phyloP scores from a whole-genome alignment of 2,113 vertebrate genomes.

The Orycteropus afer region DNA sequence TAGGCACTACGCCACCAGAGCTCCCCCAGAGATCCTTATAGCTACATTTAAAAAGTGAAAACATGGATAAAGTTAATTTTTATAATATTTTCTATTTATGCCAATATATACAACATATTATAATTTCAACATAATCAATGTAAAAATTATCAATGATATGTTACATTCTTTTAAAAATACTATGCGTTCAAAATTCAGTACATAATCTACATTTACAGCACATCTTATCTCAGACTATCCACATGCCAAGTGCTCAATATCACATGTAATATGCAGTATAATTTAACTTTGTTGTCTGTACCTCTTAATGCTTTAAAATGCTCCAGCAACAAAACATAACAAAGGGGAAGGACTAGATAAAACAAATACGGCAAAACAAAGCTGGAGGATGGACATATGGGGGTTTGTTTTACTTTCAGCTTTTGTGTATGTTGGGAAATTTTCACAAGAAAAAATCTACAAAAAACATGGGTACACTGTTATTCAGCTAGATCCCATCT shows the following conservation, averaged over 20 bases:
- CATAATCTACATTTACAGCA: background rate
- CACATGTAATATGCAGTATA: background rate
- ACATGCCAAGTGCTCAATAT: background rate
- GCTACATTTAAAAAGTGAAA: background rate
- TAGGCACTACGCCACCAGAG: background rate
- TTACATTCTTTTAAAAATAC: too few relatives aligned
- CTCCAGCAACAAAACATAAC: too few relatives aligned
- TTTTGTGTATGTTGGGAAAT: background rate
- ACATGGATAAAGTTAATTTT: background rate
- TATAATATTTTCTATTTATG: background rate
- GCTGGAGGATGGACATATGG: background rate
- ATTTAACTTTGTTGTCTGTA: background rate
- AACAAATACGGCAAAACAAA: background rate
- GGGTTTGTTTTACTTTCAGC: background rate
- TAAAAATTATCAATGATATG: background rate
- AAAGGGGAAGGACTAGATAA: too few relatives aligned
- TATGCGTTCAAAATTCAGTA: background rate
- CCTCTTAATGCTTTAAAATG: too few relatives aligned
- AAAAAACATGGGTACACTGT: background rate
- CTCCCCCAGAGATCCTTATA: background rate
- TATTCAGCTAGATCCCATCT: background rate
- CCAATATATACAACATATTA: background rate
- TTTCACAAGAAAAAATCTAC: background rate
- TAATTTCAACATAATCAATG: background rate
- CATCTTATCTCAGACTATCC: background rate